Base-by-base conservation (phyloP, 2,797 vertebrate species). In the Coregonus suidteri region DNA sequence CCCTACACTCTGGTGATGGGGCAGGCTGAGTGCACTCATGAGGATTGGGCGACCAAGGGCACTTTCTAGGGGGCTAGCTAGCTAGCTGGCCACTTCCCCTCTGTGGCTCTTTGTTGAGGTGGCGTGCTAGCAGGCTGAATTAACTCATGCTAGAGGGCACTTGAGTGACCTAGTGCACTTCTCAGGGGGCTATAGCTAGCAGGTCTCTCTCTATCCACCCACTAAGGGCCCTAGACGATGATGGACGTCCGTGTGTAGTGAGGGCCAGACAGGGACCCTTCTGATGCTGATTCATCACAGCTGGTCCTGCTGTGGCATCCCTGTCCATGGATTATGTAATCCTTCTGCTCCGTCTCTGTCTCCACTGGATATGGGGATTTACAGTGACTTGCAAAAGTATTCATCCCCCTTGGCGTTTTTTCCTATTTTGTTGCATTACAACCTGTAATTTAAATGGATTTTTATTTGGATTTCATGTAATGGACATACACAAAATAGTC, bases 1-100 rank as follows among this genome's bases (percentile, higher is more conserved):
- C 53, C 71, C 15, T 16, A 2, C 88, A 88, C 86, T 88, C 75
- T 79, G 78, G 74, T 86, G 85, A 89, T 85, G 85, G 88, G 86
- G 85, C 89, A 89, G 89, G 88, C 82, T 86, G 91, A 90, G 88
- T 86, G 89, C 87, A 85, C 82, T 90, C 86, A 88, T 87, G 88
- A 86, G 86, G 88, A 90, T 87, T 88, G 87, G 85, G 81, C 75
- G 85, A 90, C 83, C 81, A 84, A n/a, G 71, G 11, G 7, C 30
- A 34, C 41, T 25, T 51, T 51, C 30, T 51, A 71, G 59, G 5
- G 54, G 18, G n/a, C 54, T 18, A 59, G 68, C 83, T 56, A 56
- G 18, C 70, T 13, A 20, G n/a, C 37, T 13, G 47, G 9, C 41
- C 41, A 25, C 51, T 51, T 20, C 25, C 71, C 71, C 31, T 3